A percentile compares a stretch with the other conserved stretches of the same genome.
phyloP scores from a whole-genome alignment of 2,888 invertebrate genomes.

The Mimumesa dahlbomi region DNA sequence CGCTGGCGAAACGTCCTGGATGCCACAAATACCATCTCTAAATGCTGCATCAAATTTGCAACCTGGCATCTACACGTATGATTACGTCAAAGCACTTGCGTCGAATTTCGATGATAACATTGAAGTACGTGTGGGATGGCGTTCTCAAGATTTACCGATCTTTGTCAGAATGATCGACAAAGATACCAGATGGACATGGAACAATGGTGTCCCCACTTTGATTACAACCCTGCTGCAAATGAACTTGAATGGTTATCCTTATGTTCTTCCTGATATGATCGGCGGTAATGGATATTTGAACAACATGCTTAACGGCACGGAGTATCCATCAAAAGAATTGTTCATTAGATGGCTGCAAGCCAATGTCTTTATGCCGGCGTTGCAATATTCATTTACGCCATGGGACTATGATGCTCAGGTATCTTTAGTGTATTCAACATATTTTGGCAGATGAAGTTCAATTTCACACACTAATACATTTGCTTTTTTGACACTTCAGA shows the following conservation, averaged over 20 bases:
- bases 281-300: constrained; percentile 86
- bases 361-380: constrained; percentile 88
- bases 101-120: constrained; percentile 83
- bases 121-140: constrained; percentile 87
- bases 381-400: constrained; percentile 90
- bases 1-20: constrained; percentile 89
- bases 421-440: too few relatives aligned
- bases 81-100: constrained; percentile 83
- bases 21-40: constrained; percentile 84
- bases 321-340: constrained; percentile 82
- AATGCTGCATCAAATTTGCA: constrained; percentile 82
- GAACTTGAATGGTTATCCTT: constrained; percentile 82
- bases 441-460: not conserved
- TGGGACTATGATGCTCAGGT: constrained; percentile 87
- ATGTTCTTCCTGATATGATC: constrained; percentile 91
- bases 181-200: constrained; percentile 86
- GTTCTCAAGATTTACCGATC: constrained; percentile 86
- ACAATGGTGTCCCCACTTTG: constrained; percentile 87
- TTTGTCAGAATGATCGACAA: constrained; percentile 91
- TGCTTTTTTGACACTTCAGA: constrained; percentile 74
- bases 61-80: constrained; percentile 83
- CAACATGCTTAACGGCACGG: constrained; percentile 80
- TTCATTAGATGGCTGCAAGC: constrained; percentile 91
- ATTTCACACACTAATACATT: not conserved
- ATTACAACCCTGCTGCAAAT: constrained; percentile 87